Evolutionary conservation across 2,888 invertebrate genomes (phyloP).

Genomic region (Lagria hirta): DNA sequence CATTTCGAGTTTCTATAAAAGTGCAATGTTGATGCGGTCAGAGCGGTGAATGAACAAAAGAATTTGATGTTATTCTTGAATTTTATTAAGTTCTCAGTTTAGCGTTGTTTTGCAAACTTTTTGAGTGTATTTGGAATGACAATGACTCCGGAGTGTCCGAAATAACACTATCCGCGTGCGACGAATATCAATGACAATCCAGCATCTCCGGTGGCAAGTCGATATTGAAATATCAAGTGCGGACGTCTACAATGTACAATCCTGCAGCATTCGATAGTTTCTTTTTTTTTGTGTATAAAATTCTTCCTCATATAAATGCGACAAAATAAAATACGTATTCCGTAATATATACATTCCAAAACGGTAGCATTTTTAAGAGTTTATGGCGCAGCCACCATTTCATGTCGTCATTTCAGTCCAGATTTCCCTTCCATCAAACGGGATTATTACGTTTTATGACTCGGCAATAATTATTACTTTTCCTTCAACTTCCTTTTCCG

Average conservation of each 20-base stretch:
- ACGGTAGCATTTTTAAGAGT: slow-evolving; percentile 16
- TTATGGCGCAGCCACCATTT: slow-evolving; percentile 21
- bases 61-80: slow-evolving; percentile 26
- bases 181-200: slow-evolving; percentile 33
- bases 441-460: slow-evolving; percentile 19
- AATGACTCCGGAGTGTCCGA: slow-evolving; percentile 36
- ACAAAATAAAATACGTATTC: slow-evolving; percentile 25
- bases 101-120: slow-evolving; percentile 31
- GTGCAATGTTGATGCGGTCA: too few relatives aligned
- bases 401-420: slow-evolving; percentile 17
- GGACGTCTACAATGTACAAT: slow-evolving; percentile 16
- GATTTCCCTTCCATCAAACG: slow-evolving; percentile 20
- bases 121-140: slow-evolving; percentile 33
- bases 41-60: slow-evolving; percentile 22
- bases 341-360: slow-evolving; percentile 17
- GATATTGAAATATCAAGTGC: slow-evolving; percentile 34
- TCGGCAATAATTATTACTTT: slow-evolving; percentile 23
- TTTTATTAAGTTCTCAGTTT: slow-evolving; percentile 27
- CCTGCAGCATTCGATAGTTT: slow-evolving; percentile 20
- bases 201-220: slow-evolving; percentile 23
- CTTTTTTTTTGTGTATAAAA: slow-evolving; percentile 25
- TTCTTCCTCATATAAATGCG: slow-evolving; percentile 20
- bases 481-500: slow-evolving; percentile 8
- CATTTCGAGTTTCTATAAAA: too few relatives aligned
- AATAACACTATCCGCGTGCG: slow-evolving; percentile 33